Evolutionary conservation across 2,797 vertebrate species (phyloP), one percentile per base, ranked within the genome.

Genomic region (Kryptolebias ocellatus): DNA sequence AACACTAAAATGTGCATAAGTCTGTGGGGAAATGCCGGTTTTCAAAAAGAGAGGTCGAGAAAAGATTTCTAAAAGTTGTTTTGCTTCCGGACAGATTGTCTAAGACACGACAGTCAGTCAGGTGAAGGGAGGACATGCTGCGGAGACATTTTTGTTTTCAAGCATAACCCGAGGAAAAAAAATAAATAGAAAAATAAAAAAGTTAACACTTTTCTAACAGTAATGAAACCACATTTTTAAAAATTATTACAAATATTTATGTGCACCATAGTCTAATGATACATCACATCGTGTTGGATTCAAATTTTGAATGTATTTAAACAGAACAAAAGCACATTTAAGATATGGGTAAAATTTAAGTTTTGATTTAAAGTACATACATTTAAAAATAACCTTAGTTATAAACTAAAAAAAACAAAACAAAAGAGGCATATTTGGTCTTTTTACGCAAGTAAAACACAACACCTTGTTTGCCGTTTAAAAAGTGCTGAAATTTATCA

Each of bases 131-230:
- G 64, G 24, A 74, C 20, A 24, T 1, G 70, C 79, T 63, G 76
- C 78, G 83, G 76, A 83, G 88, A 92, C 89, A 91, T 90, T 80
- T 88, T 90, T 82, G 84, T 89, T 82, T 24, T 83, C 52, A 68
- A 81, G 72, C 65, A 66, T 70, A 83, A 79, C 44, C 67, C 69
- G 52, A 34, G 60, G 24, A 63, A 74, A 78, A 78, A 49, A 52
- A 10, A 16, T 10, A 61, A 66, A 77, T 4, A 14, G 8, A 18
- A 49, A 11, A 24, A 60, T 72, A 77, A 53, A 46, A 10, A 14
- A 14, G 59, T 63, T 72, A 11, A 78, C 31, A 74, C 46, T 1
- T 2, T 20, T 18, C 12, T 11, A 12, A 11, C 44, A 52, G 2
- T 1, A 34, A 0, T 16, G 4, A 63, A 64, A 57, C 10, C 9